Evolutionary conservation across 2,113 vertebrate species (phyloP).

Genomic region (Limanda limanda): DNA sequence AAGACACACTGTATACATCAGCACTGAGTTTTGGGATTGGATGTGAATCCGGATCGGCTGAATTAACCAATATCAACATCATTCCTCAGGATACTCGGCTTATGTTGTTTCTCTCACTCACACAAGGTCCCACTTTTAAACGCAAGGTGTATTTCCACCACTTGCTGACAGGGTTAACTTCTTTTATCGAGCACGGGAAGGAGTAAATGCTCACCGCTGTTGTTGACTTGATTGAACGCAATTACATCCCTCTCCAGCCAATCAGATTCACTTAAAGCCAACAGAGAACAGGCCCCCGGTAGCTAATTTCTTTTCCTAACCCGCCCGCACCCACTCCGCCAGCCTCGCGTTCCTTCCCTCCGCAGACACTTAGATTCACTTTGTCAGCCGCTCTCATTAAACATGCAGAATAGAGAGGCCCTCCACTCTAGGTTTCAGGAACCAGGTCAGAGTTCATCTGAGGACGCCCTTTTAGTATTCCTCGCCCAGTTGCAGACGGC

Average conservation of each 20-base stretch:
- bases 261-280: slow-evolving; percentile 62
- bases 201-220: slow-evolving; percentile 29
- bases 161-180: slow-evolving; percentile 1
- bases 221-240: slow-evolving; percentile 33
- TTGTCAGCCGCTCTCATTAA: slow-evolving; percentile 63
- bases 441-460: slow-evolving; percentile 74
- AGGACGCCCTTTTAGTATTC: slow-evolving; percentile 51
- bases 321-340: slow-evolving; percentile 21
- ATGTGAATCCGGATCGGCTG: background rate
- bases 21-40: background rate
- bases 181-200: slow-evolving; percentile 8
- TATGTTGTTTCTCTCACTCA: background rate
- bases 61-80: background rate
- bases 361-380: slow-evolving; percentile 54
- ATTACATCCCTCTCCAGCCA: slow-evolving; percentile 30
- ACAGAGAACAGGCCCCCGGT: slow-evolving; percentile 60
- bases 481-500: slow-evolving; percentile 19
- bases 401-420: slow-evolving; percentile 63
- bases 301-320: slow-evolving; percentile 54
- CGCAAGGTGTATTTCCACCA: background rate
- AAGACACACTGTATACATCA: background rate
- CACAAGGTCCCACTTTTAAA: background rate
- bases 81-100: background rate
- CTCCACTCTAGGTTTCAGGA: slow-evolving; percentile 49
- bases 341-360: slow-evolving; percentile 26